phyloP scores from a whole-genome alignment of 2,113 vertebrate genomes.

The Plecotus auritus region DNA sequence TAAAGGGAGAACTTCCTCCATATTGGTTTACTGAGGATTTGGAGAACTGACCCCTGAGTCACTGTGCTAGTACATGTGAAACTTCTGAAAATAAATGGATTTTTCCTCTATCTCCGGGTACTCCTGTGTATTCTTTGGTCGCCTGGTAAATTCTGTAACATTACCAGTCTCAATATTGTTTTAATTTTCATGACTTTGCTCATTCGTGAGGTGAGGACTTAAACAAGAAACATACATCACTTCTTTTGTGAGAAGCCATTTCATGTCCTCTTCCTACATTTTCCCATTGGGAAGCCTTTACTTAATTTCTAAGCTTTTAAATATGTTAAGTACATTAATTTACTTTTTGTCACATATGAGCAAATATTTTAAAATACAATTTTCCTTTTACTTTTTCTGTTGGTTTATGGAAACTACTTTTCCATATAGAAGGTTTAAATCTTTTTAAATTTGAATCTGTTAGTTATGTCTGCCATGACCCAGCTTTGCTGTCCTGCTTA shows the following conservation, averaged over 20 bases:
- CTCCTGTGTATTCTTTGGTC: no score
- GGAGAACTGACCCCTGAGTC: no score
- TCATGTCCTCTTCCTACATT: neutral
- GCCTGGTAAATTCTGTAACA: no score
- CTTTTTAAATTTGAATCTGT: neutral
- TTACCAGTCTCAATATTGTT: neutral
- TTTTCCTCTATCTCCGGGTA: no score
- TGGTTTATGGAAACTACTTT: neutral
- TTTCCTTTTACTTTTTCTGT: neutral
- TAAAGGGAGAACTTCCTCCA: no score
- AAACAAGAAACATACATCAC: neutral
- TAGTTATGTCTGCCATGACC: neutral
- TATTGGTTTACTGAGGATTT: no score
- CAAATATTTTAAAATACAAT: neutral
- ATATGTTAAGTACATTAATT: neutral
- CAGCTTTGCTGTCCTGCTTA: neutral
- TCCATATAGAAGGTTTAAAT: neutral
- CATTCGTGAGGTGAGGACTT: neutral
- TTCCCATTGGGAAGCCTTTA: neutral
- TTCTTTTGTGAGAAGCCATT: neutral
- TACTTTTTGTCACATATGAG: neutral
- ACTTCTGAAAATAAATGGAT: no score
- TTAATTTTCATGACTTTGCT: neutral
- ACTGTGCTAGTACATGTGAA: no score
- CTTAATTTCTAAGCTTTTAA: neutral